A percentile compares a stretch with the other conserved stretches of the same genome.
Conservation (phyloP, 2,113 vertebrate genomes). For the Tragelaphus buxtoni region DNA sequence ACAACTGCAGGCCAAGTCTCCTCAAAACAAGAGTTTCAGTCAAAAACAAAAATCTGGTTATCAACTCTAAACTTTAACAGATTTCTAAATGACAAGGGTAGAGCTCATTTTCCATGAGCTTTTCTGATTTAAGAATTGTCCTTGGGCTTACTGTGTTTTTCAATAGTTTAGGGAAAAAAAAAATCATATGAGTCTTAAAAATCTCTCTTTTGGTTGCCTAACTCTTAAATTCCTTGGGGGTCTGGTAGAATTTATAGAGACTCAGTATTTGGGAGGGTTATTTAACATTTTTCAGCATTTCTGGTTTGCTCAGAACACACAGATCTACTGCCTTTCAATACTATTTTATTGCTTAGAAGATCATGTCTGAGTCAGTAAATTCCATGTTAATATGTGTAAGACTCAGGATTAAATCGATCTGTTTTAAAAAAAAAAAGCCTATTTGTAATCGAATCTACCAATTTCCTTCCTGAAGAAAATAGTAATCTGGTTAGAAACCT, state of each 20-base stretch:
- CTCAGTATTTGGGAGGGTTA: background rate
- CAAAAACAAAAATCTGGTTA: background rate
- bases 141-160: background rate
- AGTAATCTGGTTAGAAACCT: slow-evolving; percentile 69
- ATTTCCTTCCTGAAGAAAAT: slow-evolving; percentile 74
- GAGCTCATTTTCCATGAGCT: background rate
- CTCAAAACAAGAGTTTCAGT: background rate
- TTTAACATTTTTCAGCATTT: background rate
- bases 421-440: slow-evolving; percentile 62
- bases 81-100: background rate
- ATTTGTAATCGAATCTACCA: slow-evolving; percentile 71
- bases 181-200: background rate
- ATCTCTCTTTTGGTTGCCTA: background rate
- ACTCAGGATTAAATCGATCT: slow-evolving; percentile 64
- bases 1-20: background rate
- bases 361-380: slow-evolving; percentile 71
- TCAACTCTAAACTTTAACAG: slow-evolving; percentile 11
- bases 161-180: background rate
- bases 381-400: slow-evolving; percentile 63
- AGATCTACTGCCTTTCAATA: background rate
- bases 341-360: slow-evolving; percentile 26
- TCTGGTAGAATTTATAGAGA: background rate
- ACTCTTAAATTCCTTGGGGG: background rate
- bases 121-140: background rate
- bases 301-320: background rate